phyloP scores from a whole-genome alignment of 2,797 vertebrate genomes.

The Pseudopleuronectes americanus region DNA sequence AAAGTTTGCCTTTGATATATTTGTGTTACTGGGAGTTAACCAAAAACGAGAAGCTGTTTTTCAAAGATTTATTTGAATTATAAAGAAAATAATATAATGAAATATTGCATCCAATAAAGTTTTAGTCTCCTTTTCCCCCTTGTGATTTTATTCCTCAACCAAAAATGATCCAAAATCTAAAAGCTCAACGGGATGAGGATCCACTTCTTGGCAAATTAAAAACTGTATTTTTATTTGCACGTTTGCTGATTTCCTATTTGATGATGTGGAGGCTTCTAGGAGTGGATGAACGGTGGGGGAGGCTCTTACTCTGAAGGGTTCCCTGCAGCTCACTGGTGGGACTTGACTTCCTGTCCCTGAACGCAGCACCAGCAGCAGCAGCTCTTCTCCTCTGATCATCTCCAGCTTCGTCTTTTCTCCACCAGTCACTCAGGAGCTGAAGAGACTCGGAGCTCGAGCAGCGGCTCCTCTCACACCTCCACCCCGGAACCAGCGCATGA shows the following conservation, averaged over 20 bases:
- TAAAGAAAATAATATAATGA: too few relatives aligned
- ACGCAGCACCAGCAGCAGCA: not conserved
- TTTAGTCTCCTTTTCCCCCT: too few relatives aligned
- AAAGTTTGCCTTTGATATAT: too few relatives aligned
- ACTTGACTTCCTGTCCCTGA: slow-evolving; percentile 5
- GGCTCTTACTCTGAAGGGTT: slow-evolving; percentile 10
- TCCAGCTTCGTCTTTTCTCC: not conserved
- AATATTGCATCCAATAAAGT: too few relatives aligned
- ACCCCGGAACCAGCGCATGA: not conserved
- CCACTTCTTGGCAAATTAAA: too few relatives aligned
- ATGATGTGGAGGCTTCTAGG: not conserved
- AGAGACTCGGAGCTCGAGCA: not conserved
- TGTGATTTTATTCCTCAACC: too few relatives aligned
- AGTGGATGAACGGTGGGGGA: not conserved
- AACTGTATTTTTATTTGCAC: not conserved
- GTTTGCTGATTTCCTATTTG: not conserved
- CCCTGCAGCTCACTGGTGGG: not conserved
- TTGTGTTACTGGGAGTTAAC: too few relatives aligned
- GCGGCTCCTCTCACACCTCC: not conserved
- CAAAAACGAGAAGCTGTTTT: too few relatives aligned
- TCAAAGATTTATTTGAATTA: too few relatives aligned
- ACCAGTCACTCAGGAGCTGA: not conserved
- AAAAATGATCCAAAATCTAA: too few relatives aligned
- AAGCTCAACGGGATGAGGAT: too few relatives aligned
- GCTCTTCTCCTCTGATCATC: too few relatives aligned